These are phyloP conservation scores for Noctua janthe DNA, from an alignment of 2,888 invertebrate genomes.

Conservation along the genomic window DNA sequence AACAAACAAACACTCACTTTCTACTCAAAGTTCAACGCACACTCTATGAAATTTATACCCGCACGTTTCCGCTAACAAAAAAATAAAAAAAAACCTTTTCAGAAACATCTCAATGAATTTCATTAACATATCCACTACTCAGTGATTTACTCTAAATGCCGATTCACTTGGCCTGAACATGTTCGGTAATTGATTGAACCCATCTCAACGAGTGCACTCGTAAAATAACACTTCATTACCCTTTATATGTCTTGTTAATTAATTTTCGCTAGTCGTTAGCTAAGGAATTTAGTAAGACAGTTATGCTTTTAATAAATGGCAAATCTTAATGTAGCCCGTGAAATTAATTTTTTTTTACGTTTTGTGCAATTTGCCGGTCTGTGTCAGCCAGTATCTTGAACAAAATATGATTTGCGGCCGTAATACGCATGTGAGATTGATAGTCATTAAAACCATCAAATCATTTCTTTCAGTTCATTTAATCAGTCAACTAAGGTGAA, in stretches of 20 bases:
- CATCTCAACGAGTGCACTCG: slow-evolving; percentile 52
- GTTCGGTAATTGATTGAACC: slow-evolving; percentile 61
- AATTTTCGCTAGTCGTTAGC: slow-evolving; percentile 40
- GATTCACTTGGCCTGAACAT: slow-evolving; percentile 31
- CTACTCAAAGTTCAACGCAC: background rate
- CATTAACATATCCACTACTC: slow-evolving; percentile 32
- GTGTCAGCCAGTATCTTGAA: no score
- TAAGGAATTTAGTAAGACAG: slow-evolving; percentile 16
- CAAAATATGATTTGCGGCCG: no score
- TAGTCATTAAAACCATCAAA: no score
- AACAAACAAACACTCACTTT: background rate
- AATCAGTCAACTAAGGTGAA: no score
- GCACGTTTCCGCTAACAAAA: background rate
- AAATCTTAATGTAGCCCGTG: no score
- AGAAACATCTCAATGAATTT: slow-evolving; percentile 17
- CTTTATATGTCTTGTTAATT: slow-evolving; percentile 66
- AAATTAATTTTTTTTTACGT: no score
- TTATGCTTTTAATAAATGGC: slow-evolving; percentile 27
- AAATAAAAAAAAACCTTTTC: slow-evolving; percentile 5
- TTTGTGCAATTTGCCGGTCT: no score
- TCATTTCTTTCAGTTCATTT: no score
- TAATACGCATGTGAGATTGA: no score
- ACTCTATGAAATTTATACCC: background rate
- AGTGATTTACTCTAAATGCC: slow-evolving; percentile 47
- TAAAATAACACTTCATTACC: slow-evolving; percentile 68